Conservation (phyloP, 2,888 invertebrate genomes). For the Drepanosiphum platanoidis region DNA sequence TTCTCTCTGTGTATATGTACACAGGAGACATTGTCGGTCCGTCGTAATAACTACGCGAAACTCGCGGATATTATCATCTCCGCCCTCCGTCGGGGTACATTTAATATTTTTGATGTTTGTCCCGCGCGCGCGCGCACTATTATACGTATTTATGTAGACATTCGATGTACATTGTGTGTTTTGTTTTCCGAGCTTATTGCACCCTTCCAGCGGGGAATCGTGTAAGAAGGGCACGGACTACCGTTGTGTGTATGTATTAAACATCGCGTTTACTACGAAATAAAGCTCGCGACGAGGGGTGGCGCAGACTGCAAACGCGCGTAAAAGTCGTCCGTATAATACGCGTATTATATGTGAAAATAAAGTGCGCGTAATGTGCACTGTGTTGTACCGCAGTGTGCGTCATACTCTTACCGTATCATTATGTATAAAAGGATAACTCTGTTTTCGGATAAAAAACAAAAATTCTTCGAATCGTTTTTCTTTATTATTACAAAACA, state of each 20-base stretch:
- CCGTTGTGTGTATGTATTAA: too few species aligned
- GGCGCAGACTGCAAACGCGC: neutral
- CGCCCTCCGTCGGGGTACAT: conserved; percentile 20
- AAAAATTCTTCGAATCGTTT: too few species aligned
- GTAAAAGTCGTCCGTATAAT: neutral
- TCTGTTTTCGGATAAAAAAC: too few species aligned
- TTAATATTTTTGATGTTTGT: conserved; percentile 12
- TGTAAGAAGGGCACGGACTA: neutral
- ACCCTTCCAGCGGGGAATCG: neutral
- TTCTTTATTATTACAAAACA: too few species aligned
- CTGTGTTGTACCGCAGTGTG: neutral
- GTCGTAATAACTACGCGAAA: neutral
- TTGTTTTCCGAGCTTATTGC: conserved; percentile 12
- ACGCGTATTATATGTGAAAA: neutral
- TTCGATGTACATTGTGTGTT: conserved; percentile 9
- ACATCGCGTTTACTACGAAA: conserved; percentile 4
- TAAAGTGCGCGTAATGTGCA: too few species aligned
- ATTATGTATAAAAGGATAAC: neutral
- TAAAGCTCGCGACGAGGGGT: conserved; percentile 6
- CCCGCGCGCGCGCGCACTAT: neutral
- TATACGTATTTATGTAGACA: neutral
- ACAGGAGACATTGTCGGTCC: neutral
- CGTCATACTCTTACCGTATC: neutral
- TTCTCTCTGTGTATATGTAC: neutral
- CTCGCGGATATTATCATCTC: neutral